Evolutionary conservation across 2,797 vertebrate genomes (phyloP), one percentile per base, ranked within the genome.

Genomic region (Gymnoscopelus braueri): DNA sequence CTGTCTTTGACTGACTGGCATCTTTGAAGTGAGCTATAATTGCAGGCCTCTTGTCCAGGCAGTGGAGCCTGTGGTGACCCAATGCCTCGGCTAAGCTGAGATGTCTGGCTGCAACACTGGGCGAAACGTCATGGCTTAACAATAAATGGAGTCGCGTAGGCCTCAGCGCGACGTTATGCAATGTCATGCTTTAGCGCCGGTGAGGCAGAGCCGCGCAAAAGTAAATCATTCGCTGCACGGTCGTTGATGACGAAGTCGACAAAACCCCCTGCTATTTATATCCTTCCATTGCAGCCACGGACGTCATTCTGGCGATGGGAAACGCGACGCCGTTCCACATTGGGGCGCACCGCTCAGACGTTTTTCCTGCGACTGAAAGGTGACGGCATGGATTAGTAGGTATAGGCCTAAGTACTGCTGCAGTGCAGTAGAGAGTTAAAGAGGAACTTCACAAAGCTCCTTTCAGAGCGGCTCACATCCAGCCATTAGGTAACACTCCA

Each of bases 21-120:
- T 84, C 88, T 94, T 93, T 94, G 92, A 93, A 93, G 91, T 89
- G 77, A 83, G 82, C 87, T 91, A 88, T 91, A 93, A 92, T 91
- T 89, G 91, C 89, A 85, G 82, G 81, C 83, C 88, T 89, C 89
- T 88, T 87, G 90, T 91, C 82, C 88, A 88, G 1, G 85, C 81
- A 80, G 83, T 88, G 89, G 89, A 91, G 90, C 90, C 88, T 86
- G 90, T 85, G 86, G 91, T 87, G 80, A 83, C 79, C 80, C 82
- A 19, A 58, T 79, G 72, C 75, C 75, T 69, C 67, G 80, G 85
- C 83, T 81, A 53, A 83, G 79, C 82, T 81, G 84, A 82, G 80
- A 89, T 83, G 84, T 87, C 86, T 87, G 90, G 84, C 88, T 84
- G 73, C 73, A 72, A 71, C 67, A 32, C 75, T 67, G 75, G 85